phyloP scores from a whole-genome alignment of 2,888 invertebrate species.

The Labia minor region DNA sequence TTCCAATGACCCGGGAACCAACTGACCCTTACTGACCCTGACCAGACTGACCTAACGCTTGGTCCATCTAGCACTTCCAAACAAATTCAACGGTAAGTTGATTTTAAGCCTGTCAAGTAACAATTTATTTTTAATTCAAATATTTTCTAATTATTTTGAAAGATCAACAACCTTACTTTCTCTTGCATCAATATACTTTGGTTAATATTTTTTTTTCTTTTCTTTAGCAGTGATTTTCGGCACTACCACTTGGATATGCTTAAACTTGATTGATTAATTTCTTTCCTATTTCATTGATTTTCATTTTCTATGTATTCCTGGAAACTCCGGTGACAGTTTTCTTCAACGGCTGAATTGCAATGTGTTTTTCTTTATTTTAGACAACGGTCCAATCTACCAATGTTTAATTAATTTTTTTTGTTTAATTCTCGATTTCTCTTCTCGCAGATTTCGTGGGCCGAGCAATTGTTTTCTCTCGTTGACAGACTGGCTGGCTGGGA shows the following conservation, averaged over 20 bases:
- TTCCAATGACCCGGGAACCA: too few relatives aligned
- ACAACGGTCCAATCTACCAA: too few relatives aligned
- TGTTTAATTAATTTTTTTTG: too few relatives aligned
- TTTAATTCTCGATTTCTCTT: too few relatives aligned
- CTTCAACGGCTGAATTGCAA: too few relatives aligned
- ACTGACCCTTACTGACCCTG: too few relatives aligned
- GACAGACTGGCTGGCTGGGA: background rate
- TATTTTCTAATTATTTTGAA: background rate
- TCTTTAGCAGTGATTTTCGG: background rate
- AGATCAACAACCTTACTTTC: background rate
- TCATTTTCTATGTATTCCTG: too few relatives aligned
- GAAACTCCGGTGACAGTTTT: too few relatives aligned
- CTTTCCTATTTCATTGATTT: too few relatives aligned
- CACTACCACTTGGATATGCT: background rate
- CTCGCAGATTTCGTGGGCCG: too few relatives aligned
- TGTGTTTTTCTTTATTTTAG: too few relatives aligned
- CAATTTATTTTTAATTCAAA: background rate
- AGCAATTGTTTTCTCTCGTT: slow-evolving; percentile 8
- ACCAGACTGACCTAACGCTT: background rate
- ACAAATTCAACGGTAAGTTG: background rate
- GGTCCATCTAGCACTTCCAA: background rate
- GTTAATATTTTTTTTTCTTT: background rate
- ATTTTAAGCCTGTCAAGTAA: background rate
- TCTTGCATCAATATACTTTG: background rate
- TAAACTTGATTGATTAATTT: too few relatives aligned